Evolutionary conservation across 2,888 invertebrate species (phyloP), one percentile per base, ranked within the genome.

Genomic region (Biston betularia): DNA sequence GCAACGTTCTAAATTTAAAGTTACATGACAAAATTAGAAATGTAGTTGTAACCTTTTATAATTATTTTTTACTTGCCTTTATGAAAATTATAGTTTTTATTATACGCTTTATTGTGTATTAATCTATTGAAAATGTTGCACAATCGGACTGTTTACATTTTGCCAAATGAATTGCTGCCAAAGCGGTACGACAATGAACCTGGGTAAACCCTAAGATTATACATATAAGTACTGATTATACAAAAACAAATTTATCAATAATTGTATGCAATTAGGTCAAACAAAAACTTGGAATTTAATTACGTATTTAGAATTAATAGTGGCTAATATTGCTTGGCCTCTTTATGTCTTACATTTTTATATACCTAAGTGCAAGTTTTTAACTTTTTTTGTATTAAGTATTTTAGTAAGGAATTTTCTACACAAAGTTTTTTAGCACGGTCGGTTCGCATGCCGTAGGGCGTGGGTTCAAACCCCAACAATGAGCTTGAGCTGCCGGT

Each of bases 101-200:
- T 34, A n/a, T 49, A 42, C 58, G n/a, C n/a, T n/a, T n/a, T n/a
- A 62, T 53, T 15, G 62, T 69, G 54, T 68, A 62, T 63, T 70
- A 62, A 59, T 62, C 63, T 72, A 69, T 70, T 59, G 64, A 87
- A 75, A 75, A 93, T 93, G 92, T 87, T 92, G 77, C 90, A 92
- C 75, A 93, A 93, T 69, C 84, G 92, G 65, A 92, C 93, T 55
- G 93, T 93, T 70, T 93, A 92, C 77, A 93, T 93, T 72, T 83
- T 93, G 82, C 93, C 93, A 77, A 93, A 93, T 69, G 93, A 93
- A 80, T 80, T 93, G 44, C 81, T 93, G 68, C 93, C 93, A 77
- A 93, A 89, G 84, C 87, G 93, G 76, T 93, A 93, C 78, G 88
- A 83, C 74, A 86, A 88, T 77, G 84, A 86, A 55, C 82, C 80